These are phyloP conservation scores for Eurypyga helias DNA, from an alignment of 2,113 vertebrate species.

Conservation along the genomic window DNA sequence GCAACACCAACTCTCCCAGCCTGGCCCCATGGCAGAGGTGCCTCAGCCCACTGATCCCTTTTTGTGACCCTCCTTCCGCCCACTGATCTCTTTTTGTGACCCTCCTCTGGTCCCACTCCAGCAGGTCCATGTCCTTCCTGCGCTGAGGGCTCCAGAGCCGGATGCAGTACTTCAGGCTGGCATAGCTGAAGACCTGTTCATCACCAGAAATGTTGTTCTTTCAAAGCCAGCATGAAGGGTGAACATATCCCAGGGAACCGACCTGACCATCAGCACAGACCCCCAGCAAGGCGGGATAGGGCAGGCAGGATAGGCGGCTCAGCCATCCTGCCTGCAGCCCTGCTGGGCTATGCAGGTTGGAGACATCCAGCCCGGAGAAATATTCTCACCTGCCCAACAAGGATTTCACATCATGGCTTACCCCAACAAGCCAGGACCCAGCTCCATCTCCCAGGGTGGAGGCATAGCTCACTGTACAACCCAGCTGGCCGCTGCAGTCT, in stretches of 20 bases:
- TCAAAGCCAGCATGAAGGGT: neutral
- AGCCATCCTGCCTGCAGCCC: neutral
- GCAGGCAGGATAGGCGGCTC: neutral
- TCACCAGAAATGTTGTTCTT: neutral
- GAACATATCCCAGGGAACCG: neutral
- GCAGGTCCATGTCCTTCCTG: too few relatives aligned
- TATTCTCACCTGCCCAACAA: neutral
- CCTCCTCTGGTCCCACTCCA: too few relatives aligned
- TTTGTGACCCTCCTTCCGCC: too few relatives aligned
- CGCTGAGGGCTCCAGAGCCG: too few relatives aligned
- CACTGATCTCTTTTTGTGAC: too few relatives aligned
- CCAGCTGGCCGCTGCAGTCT: neutral
- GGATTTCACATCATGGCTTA: neutral
- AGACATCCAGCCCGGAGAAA: neutral
- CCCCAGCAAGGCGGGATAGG: fast-evolving
- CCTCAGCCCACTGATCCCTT: too few relatives aligned
- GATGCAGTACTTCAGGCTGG: neutral
- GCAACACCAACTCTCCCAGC: too few relatives aligned
- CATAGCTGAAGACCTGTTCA: neutral
- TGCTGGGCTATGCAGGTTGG: too few relatives aligned
- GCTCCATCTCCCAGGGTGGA: neutral
- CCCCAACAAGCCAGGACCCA: neutral
- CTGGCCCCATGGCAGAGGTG: too few relatives aligned
- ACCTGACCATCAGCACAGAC: neutral
- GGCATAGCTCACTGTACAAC: fast-evolving